phyloP scores from a whole-genome alignment of 2,888 invertebrate species.

The Mythimna pallens region DNA sequence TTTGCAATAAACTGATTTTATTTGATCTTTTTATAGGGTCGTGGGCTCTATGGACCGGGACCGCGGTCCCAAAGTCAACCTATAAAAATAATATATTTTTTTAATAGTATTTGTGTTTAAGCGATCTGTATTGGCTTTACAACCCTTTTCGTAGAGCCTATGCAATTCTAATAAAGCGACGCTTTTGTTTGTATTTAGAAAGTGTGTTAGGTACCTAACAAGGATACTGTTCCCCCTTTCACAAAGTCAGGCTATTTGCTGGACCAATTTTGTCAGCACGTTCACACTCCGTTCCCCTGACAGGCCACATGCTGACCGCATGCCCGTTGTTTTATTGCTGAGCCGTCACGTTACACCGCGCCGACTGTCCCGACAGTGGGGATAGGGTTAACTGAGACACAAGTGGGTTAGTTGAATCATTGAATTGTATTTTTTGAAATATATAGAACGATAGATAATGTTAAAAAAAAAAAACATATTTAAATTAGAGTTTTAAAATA shows the following conservation, averaged over 20 bases:
- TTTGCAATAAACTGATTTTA: too few species aligned
- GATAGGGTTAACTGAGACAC: constrained; percentile 36
- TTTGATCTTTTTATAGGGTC: too few species aligned
- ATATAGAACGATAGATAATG: too few species aligned
- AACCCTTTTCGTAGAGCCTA: too few species aligned
- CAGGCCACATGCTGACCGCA: constrained; percentile 25
- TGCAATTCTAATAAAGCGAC: too few species aligned
- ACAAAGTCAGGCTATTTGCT: not conserved
- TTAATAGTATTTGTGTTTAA: too few species aligned
- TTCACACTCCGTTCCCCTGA: constrained; percentile 6
- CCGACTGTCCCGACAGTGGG: constrained; percentile 25
- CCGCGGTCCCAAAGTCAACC: too few species aligned
- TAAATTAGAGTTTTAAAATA: too few species aligned
- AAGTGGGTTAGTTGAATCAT: constrained; percentile 5
- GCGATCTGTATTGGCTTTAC: too few species aligned
- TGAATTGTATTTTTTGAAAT: not conserved
- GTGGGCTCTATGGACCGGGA: too few species aligned
- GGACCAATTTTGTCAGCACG: constrained; percentile 15
- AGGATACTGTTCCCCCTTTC: not conserved
- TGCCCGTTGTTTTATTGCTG: constrained; percentile 46
- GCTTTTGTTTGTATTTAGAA: not conserved
- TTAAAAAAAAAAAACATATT: too few species aligned
- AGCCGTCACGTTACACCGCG: constrained; percentile 8
- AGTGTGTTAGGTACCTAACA: not conserved
- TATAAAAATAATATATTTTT: too few species aligned